These are phyloP conservation scores for Channallabes apus DNA, from an alignment of 2,797 vertebrate genomes.

Conservation along the genomic window DNA sequence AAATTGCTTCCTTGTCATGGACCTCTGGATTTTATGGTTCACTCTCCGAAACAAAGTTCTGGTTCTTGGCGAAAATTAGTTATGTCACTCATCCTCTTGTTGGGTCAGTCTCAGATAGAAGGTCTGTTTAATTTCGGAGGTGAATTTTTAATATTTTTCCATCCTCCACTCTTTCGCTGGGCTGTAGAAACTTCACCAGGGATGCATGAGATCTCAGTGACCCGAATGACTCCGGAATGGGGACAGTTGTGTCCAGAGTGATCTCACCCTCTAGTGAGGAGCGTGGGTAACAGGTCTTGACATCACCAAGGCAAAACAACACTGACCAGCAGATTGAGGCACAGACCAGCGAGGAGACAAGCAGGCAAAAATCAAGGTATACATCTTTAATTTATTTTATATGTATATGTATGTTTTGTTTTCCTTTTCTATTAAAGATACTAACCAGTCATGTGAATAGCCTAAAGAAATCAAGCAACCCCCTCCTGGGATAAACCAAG, in stretches of 20 bases:
- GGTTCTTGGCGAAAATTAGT: background rate
- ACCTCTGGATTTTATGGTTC: background rate
- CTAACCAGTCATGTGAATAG: background rate
- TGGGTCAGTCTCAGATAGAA: background rate
- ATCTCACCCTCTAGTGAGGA: slow-evolving; percentile 11
- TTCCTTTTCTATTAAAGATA: background rate
- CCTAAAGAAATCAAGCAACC: slow-evolving; percentile 15
- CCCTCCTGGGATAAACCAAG: slow-evolving; percentile 20
- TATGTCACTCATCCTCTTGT: background rate
- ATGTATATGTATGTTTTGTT: background rate
- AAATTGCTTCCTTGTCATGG: background rate
- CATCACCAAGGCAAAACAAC: slow-evolving; percentile 31
- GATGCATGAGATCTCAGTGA: slow-evolving; percentile 19
- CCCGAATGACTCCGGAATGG: slow-evolving; percentile 30
- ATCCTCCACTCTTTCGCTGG: background rate
- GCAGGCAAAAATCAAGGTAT: slow-evolving; percentile 6
- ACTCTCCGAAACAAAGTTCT: no score
- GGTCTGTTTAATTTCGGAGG: background rate
- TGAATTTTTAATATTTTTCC: background rate
- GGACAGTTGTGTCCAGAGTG: slow-evolving; percentile 43
- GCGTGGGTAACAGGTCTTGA: slow-evolving; percentile 43
- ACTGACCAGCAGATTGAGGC: background rate
- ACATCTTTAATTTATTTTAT: background rate
- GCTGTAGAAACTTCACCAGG: slow-evolving; percentile 15
- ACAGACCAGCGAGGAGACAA: background rate